Base-by-base conservation (phyloP, 2,113 vertebrate genomes). In the Rana temporaria region DNA sequence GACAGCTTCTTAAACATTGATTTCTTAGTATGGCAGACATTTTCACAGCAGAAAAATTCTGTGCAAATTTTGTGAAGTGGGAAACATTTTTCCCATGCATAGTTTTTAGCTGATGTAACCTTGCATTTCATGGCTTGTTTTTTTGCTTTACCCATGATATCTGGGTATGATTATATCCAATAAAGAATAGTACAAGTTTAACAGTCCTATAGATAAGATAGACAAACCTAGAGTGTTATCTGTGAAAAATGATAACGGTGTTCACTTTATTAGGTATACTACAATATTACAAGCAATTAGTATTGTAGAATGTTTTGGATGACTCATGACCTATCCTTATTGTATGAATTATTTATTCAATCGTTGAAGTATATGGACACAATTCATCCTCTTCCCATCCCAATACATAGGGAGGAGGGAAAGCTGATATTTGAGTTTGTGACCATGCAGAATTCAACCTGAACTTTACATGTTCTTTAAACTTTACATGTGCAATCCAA, bases 131-230 rank as follows among this genome's bases (percentile, higher is more conserved):
- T 86, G 81, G 32, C 82, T 85, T 86, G 59, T 87, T 68, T 76
- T 30, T 86, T 56, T 84, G 17, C 86, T 87, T 87, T 84, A 81
- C 78, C 52, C 69, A 55, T 73, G 81, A n/a, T 87, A 57, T 85
- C 81, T 88, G 85, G 64, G 73, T 73, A 79, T 79, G 67, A 89
- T 89, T 89, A 11, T 76, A 79, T 87, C 85, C 86, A 87, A 86
- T 89, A 78, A 76, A 84, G 79, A 86, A 87, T 85, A 84, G 84
- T 85, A 88, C 82, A 84, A 85, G 81, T 86, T 85, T 89, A 89
- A 89, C 84, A 86, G 87, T 84, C 86, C 85, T 85, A 76, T 34
- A 90, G 90, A 91, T 92, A 92, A 91, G 87, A 88, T 87, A 88
- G 72, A 85, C 88, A 82, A 87, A 71, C 73, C 85, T 85, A 81